Conservation (phyloP, 2,113 vertebrate species). For the Nasalis larvatus region DNA sequence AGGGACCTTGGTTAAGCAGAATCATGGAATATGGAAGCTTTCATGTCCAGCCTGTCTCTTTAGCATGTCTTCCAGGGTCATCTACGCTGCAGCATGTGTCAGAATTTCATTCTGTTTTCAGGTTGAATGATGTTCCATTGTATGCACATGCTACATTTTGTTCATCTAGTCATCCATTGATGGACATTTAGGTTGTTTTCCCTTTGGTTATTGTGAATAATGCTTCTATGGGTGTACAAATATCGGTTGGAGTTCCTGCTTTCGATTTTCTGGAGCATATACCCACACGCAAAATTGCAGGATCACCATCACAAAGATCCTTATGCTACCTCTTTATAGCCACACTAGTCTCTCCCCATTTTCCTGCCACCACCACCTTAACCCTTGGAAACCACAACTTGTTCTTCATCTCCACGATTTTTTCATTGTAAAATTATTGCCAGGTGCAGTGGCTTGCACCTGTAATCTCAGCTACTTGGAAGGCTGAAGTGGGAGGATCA, state of each 20-base stretch:
- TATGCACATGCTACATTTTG: not conserved
- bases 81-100: not conserved
- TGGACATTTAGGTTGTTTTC: not conserved
- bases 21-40: not conserved
- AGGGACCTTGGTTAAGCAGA: not conserved
- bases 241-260: not conserved
- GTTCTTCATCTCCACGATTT: not conserved
- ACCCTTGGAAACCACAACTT: not conserved
- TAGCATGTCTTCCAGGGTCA: not conserved
- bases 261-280: not conserved
- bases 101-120: not conserved
- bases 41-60: not conserved
- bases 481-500: no score
- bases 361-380: no score
- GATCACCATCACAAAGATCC: not conserved
- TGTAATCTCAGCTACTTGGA: no score
- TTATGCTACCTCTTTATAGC: not conserved
- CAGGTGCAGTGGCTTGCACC: no score
- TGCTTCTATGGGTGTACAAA: not conserved
- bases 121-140: not conserved
- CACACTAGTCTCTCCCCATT: no score
- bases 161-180: not conserved
- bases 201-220: not conserved
- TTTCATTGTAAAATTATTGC: not conserved
- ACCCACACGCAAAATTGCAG: not conserved